These are phyloP conservation scores for Hirundichthys speculiger DNA, from an alignment of 2,113 vertebrate genomes.

Conservation along the genomic window DNA sequence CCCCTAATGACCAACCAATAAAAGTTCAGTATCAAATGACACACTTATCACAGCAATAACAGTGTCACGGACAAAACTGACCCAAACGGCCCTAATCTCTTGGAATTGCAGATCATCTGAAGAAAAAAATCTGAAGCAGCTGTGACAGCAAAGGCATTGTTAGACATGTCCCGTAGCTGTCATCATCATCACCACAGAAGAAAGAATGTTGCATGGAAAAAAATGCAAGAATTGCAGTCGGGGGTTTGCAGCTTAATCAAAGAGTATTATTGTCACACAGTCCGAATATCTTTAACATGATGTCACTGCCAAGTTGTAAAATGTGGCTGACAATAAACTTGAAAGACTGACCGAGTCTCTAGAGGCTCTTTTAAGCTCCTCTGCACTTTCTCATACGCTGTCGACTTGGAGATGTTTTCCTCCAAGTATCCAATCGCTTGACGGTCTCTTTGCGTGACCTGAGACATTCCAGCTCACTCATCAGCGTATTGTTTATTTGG, in stretches of 20 bases:
- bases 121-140: not conserved
- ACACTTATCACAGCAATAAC: too few species aligned
- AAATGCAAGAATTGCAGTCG: not conserved
- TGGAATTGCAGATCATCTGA: too few species aligned
- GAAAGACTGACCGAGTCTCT: not conserved
- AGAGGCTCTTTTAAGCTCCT: not conserved
- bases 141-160: not conserved
- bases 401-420: constrained; percentile 37
- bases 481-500: constrained; percentile 64
- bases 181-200: not conserved
- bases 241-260: not conserved
- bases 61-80: too few species aligned
- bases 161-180: not conserved
- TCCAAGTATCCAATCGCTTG: constrained; percentile 42
- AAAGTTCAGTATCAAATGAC: too few species aligned
- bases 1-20: too few species aligned
- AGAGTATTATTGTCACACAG: not conserved
- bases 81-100: too few species aligned
- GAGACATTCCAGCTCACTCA: constrained; percentile 46
- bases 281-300: not conserved
- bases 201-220: not conserved
- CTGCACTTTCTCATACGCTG: not conserved
- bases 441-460: constrained; percentile 38
- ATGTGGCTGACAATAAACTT: not conserved
- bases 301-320: not conserved